Evolutionary conservation across 1,140 invertebrate genomes (phyloP).

Genomic region (Babylonia areolata): DNA sequence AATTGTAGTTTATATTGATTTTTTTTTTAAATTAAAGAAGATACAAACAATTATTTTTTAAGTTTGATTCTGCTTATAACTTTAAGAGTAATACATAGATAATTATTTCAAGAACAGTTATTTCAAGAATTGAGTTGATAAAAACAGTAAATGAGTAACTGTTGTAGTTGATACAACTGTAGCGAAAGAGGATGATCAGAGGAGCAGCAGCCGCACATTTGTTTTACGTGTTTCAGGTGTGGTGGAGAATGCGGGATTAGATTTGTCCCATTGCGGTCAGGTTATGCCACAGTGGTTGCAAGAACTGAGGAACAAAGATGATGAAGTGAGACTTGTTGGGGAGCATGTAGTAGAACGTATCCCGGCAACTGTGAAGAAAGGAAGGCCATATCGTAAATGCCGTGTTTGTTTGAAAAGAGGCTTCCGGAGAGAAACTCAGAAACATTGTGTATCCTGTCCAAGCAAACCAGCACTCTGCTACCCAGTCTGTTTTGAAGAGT

Average conservation of each 20-base stretch:
- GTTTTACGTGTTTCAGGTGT: neutral
- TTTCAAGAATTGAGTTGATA: too few relatives aligned
- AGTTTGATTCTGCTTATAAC: too few relatives aligned
- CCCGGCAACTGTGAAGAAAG: neutral
- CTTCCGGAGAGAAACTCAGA: neutral
- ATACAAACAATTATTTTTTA: too few relatives aligned
- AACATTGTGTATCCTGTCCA: neutral
- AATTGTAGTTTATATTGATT: too few relatives aligned
- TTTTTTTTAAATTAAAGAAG: too few relatives aligned
- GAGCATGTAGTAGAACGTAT: neutral
- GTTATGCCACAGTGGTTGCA: neutral
- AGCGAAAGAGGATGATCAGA: neutral
- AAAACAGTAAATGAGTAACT: too few relatives aligned
- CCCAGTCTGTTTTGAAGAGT: neutral
- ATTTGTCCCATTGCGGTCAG: neutral
- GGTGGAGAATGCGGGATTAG: neutral
- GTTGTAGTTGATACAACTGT: too few relatives aligned
- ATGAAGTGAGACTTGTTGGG: neutral
- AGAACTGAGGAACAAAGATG: slow-evolving; percentile 16
- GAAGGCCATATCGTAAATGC: slow-evolving; percentile 1
- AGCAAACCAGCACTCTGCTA: slow-evolving; percentile 12
- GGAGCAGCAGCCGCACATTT: neutral
- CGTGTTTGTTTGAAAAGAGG: neutral
- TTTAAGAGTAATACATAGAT: too few relatives aligned
- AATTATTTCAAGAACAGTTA: too few relatives aligned